Conservation (phyloP, 2,113 vertebrate species). For the Diadophis punctatus region DNA sequence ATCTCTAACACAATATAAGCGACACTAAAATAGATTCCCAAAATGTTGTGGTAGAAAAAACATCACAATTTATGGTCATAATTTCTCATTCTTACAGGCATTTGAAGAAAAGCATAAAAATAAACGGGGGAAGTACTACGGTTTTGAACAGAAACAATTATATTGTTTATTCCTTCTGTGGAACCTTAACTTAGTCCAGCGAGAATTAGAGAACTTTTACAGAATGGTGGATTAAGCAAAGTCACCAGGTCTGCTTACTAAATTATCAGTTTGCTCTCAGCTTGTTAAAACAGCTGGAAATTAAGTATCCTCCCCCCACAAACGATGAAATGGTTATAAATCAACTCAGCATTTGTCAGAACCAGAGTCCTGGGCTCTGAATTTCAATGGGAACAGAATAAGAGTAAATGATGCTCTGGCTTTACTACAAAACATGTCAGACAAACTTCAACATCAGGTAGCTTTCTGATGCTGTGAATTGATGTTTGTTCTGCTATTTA, state of each 20-base stretch:
- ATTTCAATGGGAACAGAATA: not conserved
- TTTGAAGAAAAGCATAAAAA: conserved; percentile 22
- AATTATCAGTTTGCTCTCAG: not conserved
- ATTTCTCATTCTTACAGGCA: not conserved
- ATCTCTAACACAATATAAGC: conserved; percentile 42
- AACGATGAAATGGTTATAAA: not conserved
- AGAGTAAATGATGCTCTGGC: not conserved
- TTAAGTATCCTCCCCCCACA: not conserved
- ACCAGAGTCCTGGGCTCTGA: not conserved
- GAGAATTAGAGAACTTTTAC: not conserved
- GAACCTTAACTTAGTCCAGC: not conserved
- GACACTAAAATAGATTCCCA: conserved; percentile 34
- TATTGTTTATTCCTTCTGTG: conserved; percentile 5
- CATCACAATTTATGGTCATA: conserved; percentile 31
- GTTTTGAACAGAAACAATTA: conserved; percentile 20
- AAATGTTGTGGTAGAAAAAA: conserved; percentile 21
- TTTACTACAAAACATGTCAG: not conserved
- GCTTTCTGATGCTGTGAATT: not conserved
- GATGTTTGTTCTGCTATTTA: not conserved
- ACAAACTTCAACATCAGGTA: not conserved
- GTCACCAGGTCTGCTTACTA: not conserved
- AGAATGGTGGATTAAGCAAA: not conserved
- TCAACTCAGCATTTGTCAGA: not conserved
- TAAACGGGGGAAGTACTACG: conserved; percentile 11
- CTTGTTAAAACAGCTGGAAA: not conserved